Percentiles rank a stretch among this genome's conserved stretches.
These are phyloP conservation scores for Cremastobaeus sp. DNA, from an alignment of 2,888 invertebrate species.

Conservation along the genomic window DNA sequence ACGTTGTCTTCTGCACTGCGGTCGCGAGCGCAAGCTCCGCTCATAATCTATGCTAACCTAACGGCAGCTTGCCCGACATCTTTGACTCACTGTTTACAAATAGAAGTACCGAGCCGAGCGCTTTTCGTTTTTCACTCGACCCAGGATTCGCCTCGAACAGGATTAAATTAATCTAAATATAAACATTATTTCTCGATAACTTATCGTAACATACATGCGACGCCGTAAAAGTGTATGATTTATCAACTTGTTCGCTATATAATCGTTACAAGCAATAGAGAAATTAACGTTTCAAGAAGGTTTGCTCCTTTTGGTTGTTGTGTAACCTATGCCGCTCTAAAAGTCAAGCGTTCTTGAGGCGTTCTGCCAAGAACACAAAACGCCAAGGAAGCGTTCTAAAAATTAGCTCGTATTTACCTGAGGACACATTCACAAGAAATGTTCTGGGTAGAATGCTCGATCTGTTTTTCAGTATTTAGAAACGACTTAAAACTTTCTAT, in stretches of 20 bases:
- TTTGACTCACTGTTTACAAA: conserved; percentile 59
- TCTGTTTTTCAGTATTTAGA: no score
- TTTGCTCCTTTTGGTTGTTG: conserved; percentile 10
- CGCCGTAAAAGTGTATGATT: conserved; percentile 37
- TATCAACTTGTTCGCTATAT: conserved; percentile 36
- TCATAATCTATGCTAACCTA: conserved; percentile 61
- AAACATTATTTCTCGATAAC: conserved; percentile 45
- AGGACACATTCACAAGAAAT: no score
- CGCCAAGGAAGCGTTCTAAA: no score
- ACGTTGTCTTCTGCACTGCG: conserved; percentile 27
- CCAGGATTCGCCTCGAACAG: conserved; percentile 46
- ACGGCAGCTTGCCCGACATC: conserved; percentile 61
- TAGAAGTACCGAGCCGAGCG: conserved; percentile 48
- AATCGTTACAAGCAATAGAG: conserved; percentile 25
- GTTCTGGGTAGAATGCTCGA: no score
- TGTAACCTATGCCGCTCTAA: no score
- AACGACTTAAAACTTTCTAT: no score
- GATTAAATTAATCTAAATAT: conserved; percentile 57
- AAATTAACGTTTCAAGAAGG: conserved; percentile 16
- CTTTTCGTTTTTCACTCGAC: conserved; percentile 26
- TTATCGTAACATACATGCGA: conserved; percentile 43
- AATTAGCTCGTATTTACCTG: no score
- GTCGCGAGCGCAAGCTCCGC: conserved; percentile 23
- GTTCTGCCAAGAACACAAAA: no score
- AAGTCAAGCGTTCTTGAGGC: no score